Conservation (phyloP, 1,140 invertebrate genomes). For the Drosophila carrolli region DNA sequence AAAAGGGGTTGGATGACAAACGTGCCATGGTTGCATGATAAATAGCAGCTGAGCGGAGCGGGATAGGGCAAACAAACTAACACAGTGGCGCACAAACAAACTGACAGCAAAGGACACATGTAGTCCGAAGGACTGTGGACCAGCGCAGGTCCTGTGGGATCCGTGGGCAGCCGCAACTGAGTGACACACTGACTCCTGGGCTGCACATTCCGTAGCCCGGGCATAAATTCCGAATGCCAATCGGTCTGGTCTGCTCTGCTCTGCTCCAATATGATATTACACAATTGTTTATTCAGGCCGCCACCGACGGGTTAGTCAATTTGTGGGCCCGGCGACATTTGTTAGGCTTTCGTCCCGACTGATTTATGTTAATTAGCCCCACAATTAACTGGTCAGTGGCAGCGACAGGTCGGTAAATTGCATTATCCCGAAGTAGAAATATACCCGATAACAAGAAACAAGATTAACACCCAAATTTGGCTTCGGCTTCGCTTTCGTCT, state of each 20-base stretch:
- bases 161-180: conserved; percentile 34
- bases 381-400: conserved; percentile 54
- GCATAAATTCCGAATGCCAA: conserved; percentile 71
- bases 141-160: conserved; percentile 41
- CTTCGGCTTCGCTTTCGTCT: conserved; percentile 2
- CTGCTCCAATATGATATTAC: conserved; percentile 67
- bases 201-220: conserved; percentile 35
- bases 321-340: conserved; percentile 19
- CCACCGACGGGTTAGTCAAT: conserved; percentile 20
- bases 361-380: conserved; percentile 70
- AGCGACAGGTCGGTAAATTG: conserved; percentile 34
- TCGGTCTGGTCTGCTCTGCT: conserved; percentile 40
- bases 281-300: conserved; percentile 56
- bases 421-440: conserved; percentile 40
- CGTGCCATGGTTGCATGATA: conserved; percentile 79
- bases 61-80: conserved; percentile 56
- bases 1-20: conserved; percentile 69
- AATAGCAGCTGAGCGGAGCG: conserved; percentile 58
- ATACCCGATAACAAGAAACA: conserved; percentile 18
- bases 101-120: conserved; percentile 23
- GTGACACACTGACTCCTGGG: conserved; percentile 46
- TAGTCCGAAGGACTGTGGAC: conserved; percentile 28
- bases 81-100: conserved; percentile 14
- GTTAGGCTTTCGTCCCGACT: conserved; percentile 23
- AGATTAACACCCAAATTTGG: conserved; percentile 57